These are phyloP conservation scores for Peromyscus polionotus DNA, from an alignment of 2,113 vertebrate genomes.

Conservation along the genomic window DNA sequence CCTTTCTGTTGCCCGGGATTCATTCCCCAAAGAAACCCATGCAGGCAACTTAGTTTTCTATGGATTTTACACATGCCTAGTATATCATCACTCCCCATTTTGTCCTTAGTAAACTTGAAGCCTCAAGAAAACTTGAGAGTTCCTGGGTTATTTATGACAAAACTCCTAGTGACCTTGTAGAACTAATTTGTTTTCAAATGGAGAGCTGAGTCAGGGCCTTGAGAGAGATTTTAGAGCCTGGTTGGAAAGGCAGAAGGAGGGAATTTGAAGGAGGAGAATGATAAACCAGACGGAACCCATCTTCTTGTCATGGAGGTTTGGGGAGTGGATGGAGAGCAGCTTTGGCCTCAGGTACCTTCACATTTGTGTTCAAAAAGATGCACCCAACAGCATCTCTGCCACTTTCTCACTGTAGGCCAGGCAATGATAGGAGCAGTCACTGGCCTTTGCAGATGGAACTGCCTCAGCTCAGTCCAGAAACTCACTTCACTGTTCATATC, in stretches of 20 bases:
- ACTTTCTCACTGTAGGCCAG: background rate
- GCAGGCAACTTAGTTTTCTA: background rate
- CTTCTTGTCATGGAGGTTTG: background rate
- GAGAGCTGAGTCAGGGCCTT: background rate
- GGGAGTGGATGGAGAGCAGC: background rate
- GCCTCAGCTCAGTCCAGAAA: background rate
- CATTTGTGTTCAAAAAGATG: background rate
- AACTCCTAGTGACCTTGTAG: background rate
- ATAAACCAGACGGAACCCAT: background rate
- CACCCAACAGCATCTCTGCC: background rate
- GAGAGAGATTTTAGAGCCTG: background rate
- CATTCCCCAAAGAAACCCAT: slow-evolving; percentile 20
- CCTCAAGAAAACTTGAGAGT: background rate
- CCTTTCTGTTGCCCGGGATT: background rate
- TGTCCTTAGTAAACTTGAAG: background rate
- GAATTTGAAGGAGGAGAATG: background rate
- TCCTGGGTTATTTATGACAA: slow-evolving; percentile 40
- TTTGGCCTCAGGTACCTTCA: background rate
- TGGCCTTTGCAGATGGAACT: background rate
- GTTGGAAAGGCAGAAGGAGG: background rate
- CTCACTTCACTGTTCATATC: background rate
- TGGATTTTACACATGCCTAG: background rate
- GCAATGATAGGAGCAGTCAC: background rate
- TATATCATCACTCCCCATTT: background rate
- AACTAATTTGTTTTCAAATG: background rate